Conservation (phyloP, 2,113 vertebrate genomes). For the Solea senegalensis region DNA sequence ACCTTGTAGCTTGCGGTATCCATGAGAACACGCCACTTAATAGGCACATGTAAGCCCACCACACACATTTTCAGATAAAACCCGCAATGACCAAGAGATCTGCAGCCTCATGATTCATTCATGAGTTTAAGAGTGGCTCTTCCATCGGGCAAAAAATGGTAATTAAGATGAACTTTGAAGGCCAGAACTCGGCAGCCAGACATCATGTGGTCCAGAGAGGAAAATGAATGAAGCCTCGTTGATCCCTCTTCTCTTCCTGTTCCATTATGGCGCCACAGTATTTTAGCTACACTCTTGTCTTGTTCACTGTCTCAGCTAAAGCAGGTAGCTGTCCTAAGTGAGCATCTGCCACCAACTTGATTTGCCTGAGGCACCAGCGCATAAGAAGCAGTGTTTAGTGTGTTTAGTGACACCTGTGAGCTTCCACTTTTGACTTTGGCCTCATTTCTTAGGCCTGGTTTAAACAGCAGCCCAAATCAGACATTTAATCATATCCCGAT, state of each 20-base stretch:
- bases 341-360: too few species aligned
- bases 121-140: constrained; percentile 32
- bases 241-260: neutral
- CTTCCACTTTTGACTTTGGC: too few species aligned
- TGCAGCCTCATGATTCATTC: constrained; percentile 47
- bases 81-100: neutral
- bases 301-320: neutral
- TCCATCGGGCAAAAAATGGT: constrained; percentile 4
- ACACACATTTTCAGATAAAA: neutral
- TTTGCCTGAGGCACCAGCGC: too few species aligned
- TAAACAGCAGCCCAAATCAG: too few species aligned
- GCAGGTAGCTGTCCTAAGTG: neutral
- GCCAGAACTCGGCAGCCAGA: constrained; percentile 5
- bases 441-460: too few species aligned
- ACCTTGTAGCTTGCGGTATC: constrained; percentile 13
- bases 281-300: neutral
- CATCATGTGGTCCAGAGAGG: neutral
- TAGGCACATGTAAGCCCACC: neutral
- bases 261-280: neutral
- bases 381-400: too few species aligned
- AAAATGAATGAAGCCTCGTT: neutral
- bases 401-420: too few species aligned
- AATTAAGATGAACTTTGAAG: constrained; percentile 34
- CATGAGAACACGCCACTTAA: neutral
- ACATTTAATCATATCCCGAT: too few species aligned